Percentiles rank a stretch among this genome's conserved stretches.
phyloP scores from a whole-genome alignment of 2,888 invertebrate genomes.

The Rhamphomyia laevipes region DNA sequence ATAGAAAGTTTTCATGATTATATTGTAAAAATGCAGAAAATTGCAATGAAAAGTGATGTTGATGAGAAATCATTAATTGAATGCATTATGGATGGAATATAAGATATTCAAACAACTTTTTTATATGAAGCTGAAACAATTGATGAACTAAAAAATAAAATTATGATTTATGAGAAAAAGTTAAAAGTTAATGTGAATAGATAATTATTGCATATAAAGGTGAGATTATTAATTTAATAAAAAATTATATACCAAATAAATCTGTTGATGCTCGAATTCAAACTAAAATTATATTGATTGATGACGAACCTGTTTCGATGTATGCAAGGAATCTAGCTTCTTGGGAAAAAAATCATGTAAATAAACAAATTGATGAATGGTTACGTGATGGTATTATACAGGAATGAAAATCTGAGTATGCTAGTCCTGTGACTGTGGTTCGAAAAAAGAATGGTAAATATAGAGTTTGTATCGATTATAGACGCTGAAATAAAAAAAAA shows the following conservation, averaged over 20 bases:
- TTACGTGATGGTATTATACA: constrained; percentile 12
- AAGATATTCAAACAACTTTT: neutral
- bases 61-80: neutral
- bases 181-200: too few relatives aligned
- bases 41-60: too few relatives aligned
- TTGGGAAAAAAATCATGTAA: constrained; percentile 17
- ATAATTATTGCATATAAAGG: too few relatives aligned
- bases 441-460: constrained; percentile 17
- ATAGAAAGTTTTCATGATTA: too few relatives aligned
- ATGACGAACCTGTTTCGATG: constrained; percentile 17
- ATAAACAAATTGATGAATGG: constrained; percentile 17
- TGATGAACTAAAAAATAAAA: neutral
- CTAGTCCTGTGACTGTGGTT: constrained; percentile 21
- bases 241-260: neutral
- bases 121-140: neutral
- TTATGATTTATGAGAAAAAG: neutral
- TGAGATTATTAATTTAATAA: neutral
- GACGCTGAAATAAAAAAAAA: constrained; percentile 9
- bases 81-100: neutral
- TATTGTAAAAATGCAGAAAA: too few relatives aligned
- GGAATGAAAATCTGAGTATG: too few relatives aligned
- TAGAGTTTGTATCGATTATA: constrained; percentile 19
- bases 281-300: constrained; percentile 17
- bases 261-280: constrained; percentile 7
- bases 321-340: constrained; percentile 18